Conservation (phyloP, 2,113 vertebrate genomes). For the Trematomus loennbergii region DNA sequence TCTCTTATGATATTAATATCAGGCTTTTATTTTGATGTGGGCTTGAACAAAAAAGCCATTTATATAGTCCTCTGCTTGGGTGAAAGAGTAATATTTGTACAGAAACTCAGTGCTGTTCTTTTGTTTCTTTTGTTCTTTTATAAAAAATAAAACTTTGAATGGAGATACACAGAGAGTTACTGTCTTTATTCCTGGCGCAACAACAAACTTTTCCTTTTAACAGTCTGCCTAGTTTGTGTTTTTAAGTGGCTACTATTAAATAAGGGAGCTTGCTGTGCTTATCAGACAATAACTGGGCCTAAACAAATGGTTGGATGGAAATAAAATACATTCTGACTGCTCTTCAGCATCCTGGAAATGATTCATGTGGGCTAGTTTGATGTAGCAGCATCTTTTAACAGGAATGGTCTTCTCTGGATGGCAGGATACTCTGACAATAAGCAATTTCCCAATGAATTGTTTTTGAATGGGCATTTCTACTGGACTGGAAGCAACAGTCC, state of each 20-base stretch:
- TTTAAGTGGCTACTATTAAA: neutral
- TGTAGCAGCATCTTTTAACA: neutral
- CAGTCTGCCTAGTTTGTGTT: neutral
- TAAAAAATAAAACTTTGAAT: constrained; percentile 72
- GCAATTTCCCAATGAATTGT: neutral
- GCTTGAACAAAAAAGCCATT: constrained; percentile 25
- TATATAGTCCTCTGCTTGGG: constrained; percentile 53
- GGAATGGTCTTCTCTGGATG: neutral
- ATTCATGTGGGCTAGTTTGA: neutral
- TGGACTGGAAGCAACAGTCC: neutral
- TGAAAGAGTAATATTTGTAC: constrained; percentile 75
- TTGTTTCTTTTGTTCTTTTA: constrained; percentile 56
- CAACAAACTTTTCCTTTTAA: neutral
- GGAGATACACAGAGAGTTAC: constrained; percentile 14
- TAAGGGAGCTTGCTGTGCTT: neutral
- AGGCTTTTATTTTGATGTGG: constrained; percentile 27
- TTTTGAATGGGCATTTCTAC: constrained; percentile 1
- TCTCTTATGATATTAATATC: constrained; percentile 10
- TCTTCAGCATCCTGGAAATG: neutral
- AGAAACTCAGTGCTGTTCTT: constrained; percentile 60
- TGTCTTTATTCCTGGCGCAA: constrained; percentile 1
- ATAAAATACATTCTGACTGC: neutral
- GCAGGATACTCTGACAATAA: neutral
- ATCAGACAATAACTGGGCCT: neutral
- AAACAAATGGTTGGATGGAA: neutral